phyloP scores from a whole-genome alignment of 1,140 invertebrate species.

The Drosophila hydei region DNA sequence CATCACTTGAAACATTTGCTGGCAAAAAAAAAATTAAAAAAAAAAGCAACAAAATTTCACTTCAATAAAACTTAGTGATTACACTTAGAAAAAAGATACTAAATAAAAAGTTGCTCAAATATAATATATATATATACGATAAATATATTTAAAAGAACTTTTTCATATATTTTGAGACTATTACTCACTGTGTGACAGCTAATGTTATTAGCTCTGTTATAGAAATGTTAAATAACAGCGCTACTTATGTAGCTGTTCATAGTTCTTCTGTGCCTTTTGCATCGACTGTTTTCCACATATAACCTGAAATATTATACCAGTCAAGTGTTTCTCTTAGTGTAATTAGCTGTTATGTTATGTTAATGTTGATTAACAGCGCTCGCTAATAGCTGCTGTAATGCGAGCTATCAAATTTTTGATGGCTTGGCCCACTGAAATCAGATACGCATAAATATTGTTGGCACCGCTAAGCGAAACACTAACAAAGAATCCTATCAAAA shows the following conservation, averaged over 20 bases:
- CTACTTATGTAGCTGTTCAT: background rate
- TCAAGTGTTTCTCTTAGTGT: conserved; percentile 8
- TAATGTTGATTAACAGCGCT: conserved; percentile 55
- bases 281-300: background rate
- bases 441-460: conserved; percentile 50
- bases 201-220: background rate
- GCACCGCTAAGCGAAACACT: conserved; percentile 26
- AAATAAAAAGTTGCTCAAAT: too few species aligned
- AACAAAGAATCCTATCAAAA: conserved; percentile 56
- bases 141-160: too few species aligned
- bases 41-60: conserved; percentile 49
- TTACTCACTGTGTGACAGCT: too few species aligned
- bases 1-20: conserved; percentile 56
- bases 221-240: background rate
- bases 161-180: too few species aligned
- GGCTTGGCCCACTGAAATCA: conserved; percentile 46
- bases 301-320: background rate
- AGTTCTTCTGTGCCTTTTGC: background rate
- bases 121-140: too few species aligned
- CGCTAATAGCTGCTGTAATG: conserved; percentile 48
- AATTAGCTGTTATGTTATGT: conserved; percentile 36
- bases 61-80: conserved; percentile 5
- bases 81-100: background rate
- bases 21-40: conserved; percentile 38
- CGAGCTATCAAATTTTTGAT: conserved; percentile 56